Percentiles rank a stretch among this genome's conserved stretches.
These are phyloP conservation scores for Axinella damicornis DNA, from an alignment of 37 sponge, comb jelly and placozoan species.

Conservation along the genomic window DNA sequence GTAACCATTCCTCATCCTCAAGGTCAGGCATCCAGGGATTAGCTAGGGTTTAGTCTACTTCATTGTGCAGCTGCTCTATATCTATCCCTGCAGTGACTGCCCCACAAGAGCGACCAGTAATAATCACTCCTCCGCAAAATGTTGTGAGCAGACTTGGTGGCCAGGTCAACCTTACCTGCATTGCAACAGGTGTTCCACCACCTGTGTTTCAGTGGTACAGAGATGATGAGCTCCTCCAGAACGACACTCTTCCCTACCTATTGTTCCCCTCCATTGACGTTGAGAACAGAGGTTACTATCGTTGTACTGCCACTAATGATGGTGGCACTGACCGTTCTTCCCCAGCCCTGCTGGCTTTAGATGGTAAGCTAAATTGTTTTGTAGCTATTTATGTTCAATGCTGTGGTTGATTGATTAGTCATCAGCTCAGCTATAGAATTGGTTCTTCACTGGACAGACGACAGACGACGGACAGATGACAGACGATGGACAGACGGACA, in stretches of 20 bases:
- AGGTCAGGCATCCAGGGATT: too few relatives aligned
- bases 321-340: not conserved
- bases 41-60: too few relatives aligned
- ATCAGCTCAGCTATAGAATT: not conserved
- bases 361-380: not conserved
- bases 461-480: too few relatives aligned
- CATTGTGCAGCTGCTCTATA: too few relatives aligned
- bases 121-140: too few relatives aligned
- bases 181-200: slow-evolving; percentile 7
- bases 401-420: too few relatives aligned
- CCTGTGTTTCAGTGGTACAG: slow-evolving; percentile 13
- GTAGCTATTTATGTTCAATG: not conserved
- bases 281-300: slow-evolving; percentile 22
- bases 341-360: not conserved
- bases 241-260: not conserved
- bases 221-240: not conserved
- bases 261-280: not conserved
- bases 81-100: too few relatives aligned
- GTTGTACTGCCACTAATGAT: slow-evolving; percentile 10
- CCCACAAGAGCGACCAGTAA: too few relatives aligned
- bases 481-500: too few relatives aligned
- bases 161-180: slow-evolving; percentile 8
- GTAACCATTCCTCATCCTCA: too few relatives aligned
- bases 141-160: not conserved
- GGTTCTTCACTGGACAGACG: too few relatives aligned